phyloP scores from a whole-genome alignment of 2,797 vertebrate species.

The Glossophaga mutica region DNA sequence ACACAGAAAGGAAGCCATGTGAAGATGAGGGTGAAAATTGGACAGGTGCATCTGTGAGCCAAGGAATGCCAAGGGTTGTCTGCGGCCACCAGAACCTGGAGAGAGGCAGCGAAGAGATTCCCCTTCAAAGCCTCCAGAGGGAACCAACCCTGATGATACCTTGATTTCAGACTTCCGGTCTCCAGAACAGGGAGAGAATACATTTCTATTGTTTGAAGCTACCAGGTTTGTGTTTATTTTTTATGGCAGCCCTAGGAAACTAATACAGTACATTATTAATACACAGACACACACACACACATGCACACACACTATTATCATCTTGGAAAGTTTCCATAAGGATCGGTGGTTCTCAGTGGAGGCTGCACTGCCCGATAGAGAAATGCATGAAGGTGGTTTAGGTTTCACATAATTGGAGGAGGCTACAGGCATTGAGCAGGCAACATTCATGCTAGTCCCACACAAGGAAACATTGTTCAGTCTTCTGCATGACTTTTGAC shows the following conservation, averaged over 20 bases:
- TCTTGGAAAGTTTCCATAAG: neutral
- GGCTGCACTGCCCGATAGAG: neutral
- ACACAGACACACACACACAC: neutral
- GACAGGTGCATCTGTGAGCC: neutral
- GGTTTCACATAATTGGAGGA: neutral
- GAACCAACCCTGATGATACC: neutral
- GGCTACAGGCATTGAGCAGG: neutral
- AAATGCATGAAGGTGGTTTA: neutral
- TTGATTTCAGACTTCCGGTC: neutral
- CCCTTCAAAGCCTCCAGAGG: neutral
- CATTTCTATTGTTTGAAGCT: neutral
- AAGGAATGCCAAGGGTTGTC: neutral
- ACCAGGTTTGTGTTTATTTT: neutral
- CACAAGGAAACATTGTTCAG: neutral
- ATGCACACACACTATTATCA: neutral
- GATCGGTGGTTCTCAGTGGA: neutral
- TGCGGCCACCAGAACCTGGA: neutral
- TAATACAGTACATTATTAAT: neutral
- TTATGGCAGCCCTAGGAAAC: neutral
- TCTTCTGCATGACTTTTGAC: neutral
- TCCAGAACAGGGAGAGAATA: neutral
- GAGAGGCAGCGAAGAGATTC: neutral
- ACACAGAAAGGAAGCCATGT: neutral
- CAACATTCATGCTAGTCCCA: neutral
- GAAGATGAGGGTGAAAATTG: neutral